A percentile compares a stretch with the other conserved stretches of the same genome.
These are phyloP conservation scores for Lepisosteus osseus DNA, from an alignment of 2,113 vertebrate species.

Conservation along the genomic window DNA sequence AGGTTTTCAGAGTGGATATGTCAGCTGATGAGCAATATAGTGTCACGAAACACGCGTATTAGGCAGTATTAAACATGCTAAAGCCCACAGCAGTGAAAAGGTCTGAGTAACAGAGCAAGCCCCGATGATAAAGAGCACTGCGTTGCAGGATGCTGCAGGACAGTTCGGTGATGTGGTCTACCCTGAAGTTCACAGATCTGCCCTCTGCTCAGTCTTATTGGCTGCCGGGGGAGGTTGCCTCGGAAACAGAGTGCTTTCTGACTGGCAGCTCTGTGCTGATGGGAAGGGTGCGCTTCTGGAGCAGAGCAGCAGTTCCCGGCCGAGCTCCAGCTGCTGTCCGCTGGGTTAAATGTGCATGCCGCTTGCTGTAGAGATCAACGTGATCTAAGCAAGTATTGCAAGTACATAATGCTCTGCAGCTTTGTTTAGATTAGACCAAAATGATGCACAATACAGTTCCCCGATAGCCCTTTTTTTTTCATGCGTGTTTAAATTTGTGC, in stretches of 20 bases:
- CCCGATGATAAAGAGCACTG: no score
- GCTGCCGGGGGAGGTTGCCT: conserved; percentile 22
- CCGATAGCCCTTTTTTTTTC: no score
- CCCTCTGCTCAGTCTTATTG: neutral
- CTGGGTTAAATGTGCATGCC: neutral
- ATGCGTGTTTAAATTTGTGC: no score
- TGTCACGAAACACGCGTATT: no score
- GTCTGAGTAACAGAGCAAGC: no score
- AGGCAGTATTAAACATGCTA: no score
- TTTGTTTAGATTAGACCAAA: neutral
- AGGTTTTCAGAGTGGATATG: no score
- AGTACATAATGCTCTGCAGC: neutral
- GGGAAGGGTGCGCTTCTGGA: neutral
- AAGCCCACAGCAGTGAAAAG: no score
- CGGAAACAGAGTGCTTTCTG: conserved; percentile 18
- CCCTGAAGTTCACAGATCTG: conserved; percentile 8
- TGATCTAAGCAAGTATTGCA: neutral
- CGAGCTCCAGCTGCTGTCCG: neutral
- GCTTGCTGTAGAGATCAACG: neutral
- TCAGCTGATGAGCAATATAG: no score
- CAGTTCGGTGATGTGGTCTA: neutral
- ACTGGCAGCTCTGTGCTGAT: neutral
- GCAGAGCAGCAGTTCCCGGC: neutral
- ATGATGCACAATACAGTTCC: no score
- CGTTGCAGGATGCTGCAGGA: no score